Percentiles rank a stretch among this genome's conserved stretches.
These are phyloP conservation scores for Xanthia togata DNA, from an alignment of 2,888 invertebrate species.

Conservation along the genomic window DNA sequence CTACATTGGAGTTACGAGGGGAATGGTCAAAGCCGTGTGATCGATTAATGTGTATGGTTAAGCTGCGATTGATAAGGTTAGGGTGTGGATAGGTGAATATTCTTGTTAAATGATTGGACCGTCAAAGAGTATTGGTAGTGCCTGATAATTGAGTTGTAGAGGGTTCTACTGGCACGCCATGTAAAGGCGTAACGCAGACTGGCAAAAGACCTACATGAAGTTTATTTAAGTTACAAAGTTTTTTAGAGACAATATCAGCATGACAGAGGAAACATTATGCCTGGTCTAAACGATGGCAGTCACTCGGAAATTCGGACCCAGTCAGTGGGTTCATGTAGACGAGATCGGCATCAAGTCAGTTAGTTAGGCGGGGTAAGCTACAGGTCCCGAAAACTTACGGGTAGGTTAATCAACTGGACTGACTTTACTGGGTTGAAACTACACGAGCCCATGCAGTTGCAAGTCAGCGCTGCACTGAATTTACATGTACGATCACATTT, in stretches of 20 bases:
- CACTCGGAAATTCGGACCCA: no score
- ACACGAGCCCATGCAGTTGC: no score
- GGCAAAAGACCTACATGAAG: no score
- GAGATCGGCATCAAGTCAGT: no score
- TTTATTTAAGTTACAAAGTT: background rate
- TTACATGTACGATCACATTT: no score
- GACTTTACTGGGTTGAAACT: no score
- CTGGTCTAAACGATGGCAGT: no score
- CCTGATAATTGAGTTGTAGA: background rate
- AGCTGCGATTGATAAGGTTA: background rate
- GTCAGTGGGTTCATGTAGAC: no score
- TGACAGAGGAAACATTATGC: background rate
- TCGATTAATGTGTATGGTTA: constrained; percentile 4
- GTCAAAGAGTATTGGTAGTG: background rate
- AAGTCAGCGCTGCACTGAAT: no score
- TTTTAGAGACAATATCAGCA: background rate
- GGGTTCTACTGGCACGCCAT: background rate
- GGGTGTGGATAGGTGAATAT: background rate
- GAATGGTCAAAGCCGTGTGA: background rate
- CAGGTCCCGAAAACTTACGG: no score
- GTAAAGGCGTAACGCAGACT: background rate
- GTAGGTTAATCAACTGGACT: no score
- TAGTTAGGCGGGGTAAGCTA: no score
- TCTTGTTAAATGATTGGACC: background rate
- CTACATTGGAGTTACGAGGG: background rate